Conservation (phyloP, 2,888 invertebrate genomes). For the Exocentrus adspersus region DNA sequence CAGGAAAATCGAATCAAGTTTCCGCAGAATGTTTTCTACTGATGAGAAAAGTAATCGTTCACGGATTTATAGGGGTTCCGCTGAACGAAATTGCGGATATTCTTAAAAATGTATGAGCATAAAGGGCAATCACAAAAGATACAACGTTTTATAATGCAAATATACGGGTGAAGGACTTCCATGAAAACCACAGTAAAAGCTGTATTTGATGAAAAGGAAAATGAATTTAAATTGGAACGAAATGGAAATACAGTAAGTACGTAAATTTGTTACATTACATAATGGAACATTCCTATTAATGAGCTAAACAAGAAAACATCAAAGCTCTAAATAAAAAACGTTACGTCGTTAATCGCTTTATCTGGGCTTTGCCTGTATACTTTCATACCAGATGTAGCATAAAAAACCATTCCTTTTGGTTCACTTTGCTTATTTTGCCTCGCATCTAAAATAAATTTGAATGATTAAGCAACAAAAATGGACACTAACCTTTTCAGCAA, state of each 20-base stretch:
- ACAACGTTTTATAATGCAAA: slow-evolving; percentile 45
- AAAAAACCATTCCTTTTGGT: too few relatives aligned
- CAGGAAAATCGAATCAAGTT: slow-evolving; percentile 51
- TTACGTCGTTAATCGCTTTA: too few relatives aligned
- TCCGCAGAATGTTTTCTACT: slow-evolving; percentile 49
- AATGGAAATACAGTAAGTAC: slow-evolving; percentile 12
- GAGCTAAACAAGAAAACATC: background rate
- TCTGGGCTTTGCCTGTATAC: too few relatives aligned
- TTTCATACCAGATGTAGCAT: too few relatives aligned
- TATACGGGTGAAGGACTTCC: slow-evolving; percentile 36
- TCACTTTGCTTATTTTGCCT: too few relatives aligned
- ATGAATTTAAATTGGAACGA: slow-evolving; percentile 11
- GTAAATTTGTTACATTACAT: slow-evolving; percentile 1
- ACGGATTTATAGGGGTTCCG: slow-evolving; percentile 45
- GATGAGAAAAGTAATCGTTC: slow-evolving; percentile 53
- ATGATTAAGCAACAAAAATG: too few relatives aligned
- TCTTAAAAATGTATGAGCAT: slow-evolving; percentile 44
- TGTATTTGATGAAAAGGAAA: slow-evolving; percentile 19
- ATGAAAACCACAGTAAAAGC: slow-evolving; percentile 25
- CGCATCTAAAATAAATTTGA: too few relatives aligned
- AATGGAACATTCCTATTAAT: slow-evolving; percentile 11
- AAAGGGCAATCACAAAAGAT: slow-evolving; percentile 45
- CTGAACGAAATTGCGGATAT: slow-evolving; percentile 41
- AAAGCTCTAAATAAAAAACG: too few relatives aligned
- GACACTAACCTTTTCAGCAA: too few relatives aligned